Conservation (phyloP, 2,113 vertebrate genomes). For the Sterna hirundo region DNA sequence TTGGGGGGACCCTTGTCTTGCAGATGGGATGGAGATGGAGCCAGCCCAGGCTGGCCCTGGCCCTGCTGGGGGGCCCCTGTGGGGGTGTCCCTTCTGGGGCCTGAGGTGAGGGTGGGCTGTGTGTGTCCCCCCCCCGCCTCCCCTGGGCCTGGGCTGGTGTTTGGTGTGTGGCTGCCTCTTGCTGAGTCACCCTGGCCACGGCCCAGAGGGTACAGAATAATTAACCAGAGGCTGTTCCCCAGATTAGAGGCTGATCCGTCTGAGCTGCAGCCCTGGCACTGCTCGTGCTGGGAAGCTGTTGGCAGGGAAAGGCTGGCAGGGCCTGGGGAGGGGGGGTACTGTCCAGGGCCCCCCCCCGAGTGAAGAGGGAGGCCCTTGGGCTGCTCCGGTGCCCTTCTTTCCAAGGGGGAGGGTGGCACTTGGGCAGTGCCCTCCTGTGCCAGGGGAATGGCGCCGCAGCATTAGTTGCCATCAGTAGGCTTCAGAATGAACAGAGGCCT, state of each 20-base stretch:
- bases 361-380: neutral
- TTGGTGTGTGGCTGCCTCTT: neutral
- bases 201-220: slow-evolving; percentile 42
- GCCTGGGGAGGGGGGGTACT: neutral
- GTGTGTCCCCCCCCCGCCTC: too few relatives aligned
- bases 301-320: neutral
- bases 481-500: neutral
- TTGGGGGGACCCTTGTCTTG: neutral
- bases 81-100: neutral
- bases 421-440: neutral
- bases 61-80: neutral
- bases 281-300: neutral
- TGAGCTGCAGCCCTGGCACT: slow-evolving; percentile 21
- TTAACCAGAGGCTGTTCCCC: slow-evolving; percentile 16
- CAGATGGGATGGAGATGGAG: neutral
- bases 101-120: neutral
- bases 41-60: neutral
- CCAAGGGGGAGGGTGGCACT: neutral
- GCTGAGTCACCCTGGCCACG: slow-evolving; percentile 54
- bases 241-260: slow-evolving; percentile 39
- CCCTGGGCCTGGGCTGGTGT: neutral
- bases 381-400: neutral
- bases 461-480: neutral
- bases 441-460: neutral
- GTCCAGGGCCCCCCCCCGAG: neutral